These are phyloP conservation scores for Sorex araneus DNA, from an alignment of 2,113 vertebrate species.

Conservation along the genomic window DNA sequence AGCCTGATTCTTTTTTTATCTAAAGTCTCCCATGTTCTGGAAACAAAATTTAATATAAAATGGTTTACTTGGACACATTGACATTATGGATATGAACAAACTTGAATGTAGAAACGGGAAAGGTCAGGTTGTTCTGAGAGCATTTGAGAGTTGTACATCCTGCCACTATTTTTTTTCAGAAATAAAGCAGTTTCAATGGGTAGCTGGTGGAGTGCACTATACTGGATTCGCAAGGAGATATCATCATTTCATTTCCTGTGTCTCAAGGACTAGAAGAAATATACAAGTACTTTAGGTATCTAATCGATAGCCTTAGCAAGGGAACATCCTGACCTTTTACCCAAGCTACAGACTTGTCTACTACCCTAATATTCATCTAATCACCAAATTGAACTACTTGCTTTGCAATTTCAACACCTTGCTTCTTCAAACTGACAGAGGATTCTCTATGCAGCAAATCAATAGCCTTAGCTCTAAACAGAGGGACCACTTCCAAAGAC, in stretches of 20 bases:
- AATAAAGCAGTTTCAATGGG: neutral
- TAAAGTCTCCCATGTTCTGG: neutral
- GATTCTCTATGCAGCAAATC: neutral
- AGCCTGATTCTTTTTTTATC: neutral
- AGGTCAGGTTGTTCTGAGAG: neutral
- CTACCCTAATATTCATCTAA: neutral
- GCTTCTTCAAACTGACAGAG: neutral
- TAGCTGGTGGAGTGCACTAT: neutral
- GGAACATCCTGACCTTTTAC: neutral
- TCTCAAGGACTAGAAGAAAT: neutral
- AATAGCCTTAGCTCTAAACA: neutral
- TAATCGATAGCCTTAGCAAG: neutral
- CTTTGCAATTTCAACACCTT: neutral
- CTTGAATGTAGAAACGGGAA: constrained; percentile 34
- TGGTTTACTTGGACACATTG: neutral
- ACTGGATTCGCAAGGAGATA: neutral
- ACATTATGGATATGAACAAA: constrained; percentile 1
- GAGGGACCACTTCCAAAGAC: neutral
- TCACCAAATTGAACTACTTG: neutral
- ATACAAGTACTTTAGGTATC: neutral
- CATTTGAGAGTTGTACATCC: neutral
- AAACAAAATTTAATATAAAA: neutral
- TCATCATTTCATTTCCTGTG: neutral
- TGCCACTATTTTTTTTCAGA: constrained; percentile 17
- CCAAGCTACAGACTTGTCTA: neutral